Evolutionary conservation across 2,797 vertebrate species (phyloP), one percentile per base, ranked within the genome.

Genomic region (Lutjanus argentimaculatus): DNA sequence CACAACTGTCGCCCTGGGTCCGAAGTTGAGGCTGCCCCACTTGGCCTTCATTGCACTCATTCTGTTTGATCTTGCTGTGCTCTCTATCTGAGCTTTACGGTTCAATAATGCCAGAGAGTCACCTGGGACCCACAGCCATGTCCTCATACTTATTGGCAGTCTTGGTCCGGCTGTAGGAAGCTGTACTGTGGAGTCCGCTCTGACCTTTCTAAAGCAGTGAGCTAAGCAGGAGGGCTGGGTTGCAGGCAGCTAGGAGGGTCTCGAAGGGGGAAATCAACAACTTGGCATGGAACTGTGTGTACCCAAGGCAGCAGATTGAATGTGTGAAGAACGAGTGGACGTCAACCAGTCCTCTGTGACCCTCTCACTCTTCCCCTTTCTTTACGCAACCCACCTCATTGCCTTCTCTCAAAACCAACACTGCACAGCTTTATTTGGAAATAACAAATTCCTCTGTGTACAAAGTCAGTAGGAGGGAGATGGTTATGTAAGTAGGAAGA

Each of bases 131-230:
- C 63, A 69, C 74, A 59, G 68, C 81, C 53, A 58, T 9, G 21
- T 72, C 79, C 75, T 80, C 59, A 78, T 68, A 62, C 79, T 83
- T 80, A 86, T 75, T 83, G 63, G 80, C 56, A 81, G 83, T 59
- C 80, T 59, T 19, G 46, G 81, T 86, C 64, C 53, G 52, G 77
- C 81, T 64, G 61, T 14, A 65, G 63, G 64, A 78, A 61, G 83
- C 67, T 46, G 72, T 36, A 42, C 56, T 62, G 69, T 52, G n/a
- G 72, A 89, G 75, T 63, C 56, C 5, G 61, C 77, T 58, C 77
- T 92, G 94, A 94, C 92, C 93, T 95, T 91, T 94, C 80, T 76
- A 74, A 63, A 83, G 81, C 79, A 67, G 80, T 4, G 72, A 53
- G 84, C 85, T 86, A 78, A 83, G 65, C 80, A 90, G 74, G 68